Percentiles rank a stretch among this genome's conserved stretches.
Conservation (phyloP, 2,797 vertebrate genomes). For the Distichodus sexfasciatus region DNA sequence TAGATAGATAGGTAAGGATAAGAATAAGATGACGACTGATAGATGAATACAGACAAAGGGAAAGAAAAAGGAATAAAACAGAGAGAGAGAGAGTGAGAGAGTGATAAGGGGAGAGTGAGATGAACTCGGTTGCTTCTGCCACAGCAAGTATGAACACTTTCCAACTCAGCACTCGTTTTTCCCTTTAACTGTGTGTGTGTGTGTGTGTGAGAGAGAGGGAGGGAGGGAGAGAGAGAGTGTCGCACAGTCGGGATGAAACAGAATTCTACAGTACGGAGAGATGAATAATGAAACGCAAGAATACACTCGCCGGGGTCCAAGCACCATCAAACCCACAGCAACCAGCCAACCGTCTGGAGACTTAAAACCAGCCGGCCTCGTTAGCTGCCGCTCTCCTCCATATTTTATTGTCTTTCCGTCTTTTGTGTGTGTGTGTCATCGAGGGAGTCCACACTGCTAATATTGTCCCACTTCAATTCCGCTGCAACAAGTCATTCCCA, state of each 20-base stretch:
- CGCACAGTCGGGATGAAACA: neutral
- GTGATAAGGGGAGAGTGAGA: neutral
- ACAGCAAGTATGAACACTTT: neutral
- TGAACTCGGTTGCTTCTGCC: neutral
- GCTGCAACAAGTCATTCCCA: too few relatives aligned
- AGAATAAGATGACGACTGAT: neutral
- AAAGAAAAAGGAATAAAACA: constrained; percentile 9
- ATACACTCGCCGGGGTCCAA: neutral
- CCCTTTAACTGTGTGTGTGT: neutral
- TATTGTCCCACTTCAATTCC: too few relatives aligned
- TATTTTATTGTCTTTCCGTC: neutral
- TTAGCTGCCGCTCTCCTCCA: neutral
- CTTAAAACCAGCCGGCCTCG: too few relatives aligned
- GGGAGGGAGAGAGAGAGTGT: too few relatives aligned
- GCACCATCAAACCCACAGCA: neutral
- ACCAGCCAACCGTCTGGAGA: too few relatives aligned
- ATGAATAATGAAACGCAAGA: neutral
- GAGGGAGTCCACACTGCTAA: too few relatives aligned
- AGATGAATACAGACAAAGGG: constrained; percentile 51
- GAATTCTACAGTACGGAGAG: neutral
- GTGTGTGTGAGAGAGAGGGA: neutral
- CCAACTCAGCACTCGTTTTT: neutral
- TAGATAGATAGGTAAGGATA: neutral
- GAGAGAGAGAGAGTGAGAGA: neutral
- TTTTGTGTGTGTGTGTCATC: too few relatives aligned